Evolutionary conservation across 2,113 vertebrate species (phyloP), one percentile per base, ranked within the genome.

Genomic region (Clinocottus analis): DNA sequence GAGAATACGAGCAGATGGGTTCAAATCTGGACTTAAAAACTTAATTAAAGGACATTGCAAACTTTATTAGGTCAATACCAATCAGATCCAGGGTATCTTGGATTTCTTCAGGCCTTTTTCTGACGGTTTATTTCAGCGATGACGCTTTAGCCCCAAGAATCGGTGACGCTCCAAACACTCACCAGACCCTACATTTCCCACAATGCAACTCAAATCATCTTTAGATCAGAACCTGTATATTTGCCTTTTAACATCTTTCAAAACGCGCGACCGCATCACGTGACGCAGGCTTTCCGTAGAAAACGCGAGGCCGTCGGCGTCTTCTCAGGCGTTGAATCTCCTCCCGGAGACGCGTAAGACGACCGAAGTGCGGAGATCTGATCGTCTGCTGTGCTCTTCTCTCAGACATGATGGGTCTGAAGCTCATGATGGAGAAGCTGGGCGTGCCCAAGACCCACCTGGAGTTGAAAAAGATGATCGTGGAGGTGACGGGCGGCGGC

Each of bases 381-480:
- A 70, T 67, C 56, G 47, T 71, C 1, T 1, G 0, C 47, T 59
- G 10, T 27, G 0, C 39, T n/a, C 16, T 43, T 60, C 9, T 74
- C 56, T 63, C 89, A 99, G 98, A 99, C 79, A 83, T 99, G 89
- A 99, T 99, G 98, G 97, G 96, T 23, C 93, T 99, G 77, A 99
- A 99, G 90, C 94, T 95, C 86, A 99, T 97, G 98, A 99, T 99
- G 98, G 98, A 99, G 94, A 99, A 99, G 85, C 85, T 99, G 19
- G 98, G 98, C 4, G 96, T 96, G 10, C 96, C 98, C 0, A 99
- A 98, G 92, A 99, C 98, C 23, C 98, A 99, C 88, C 87, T 99
- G 64, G 97, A 99, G 91, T 93, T 99, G 92, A 99, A 98, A 88
- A 99, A 96, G 85, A 98, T 99, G 97, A 99, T 99, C n/a, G 93